A percentile compares a stretch with the other conserved stretches of the same genome.
These are phyloP conservation scores for Odontocerum albicorne DNA, from an alignment of 2,888 invertebrate species.

Conservation along the genomic window DNA sequence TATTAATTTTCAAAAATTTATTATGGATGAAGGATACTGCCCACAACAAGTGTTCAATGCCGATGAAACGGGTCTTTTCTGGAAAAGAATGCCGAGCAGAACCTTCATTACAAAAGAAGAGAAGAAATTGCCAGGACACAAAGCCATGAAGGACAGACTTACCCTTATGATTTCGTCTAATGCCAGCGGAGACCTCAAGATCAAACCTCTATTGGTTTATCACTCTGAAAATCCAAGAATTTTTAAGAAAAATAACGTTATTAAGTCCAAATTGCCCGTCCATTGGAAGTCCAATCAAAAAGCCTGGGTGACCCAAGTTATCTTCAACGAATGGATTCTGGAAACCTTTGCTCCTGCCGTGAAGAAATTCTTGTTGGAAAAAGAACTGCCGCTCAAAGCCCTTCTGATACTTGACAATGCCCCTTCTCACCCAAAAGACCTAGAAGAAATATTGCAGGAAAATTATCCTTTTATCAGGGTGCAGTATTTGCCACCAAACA, in stretches of 20 bases:
- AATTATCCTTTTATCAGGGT: constrained; percentile 29
- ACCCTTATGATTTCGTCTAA: constrained; percentile 38
- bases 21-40: constrained; percentile 29
- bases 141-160: constrained; percentile 39
- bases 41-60: constrained; percentile 29
- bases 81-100: constrained; percentile 20
- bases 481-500: constrained; percentile 1
- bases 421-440: constrained; percentile 19
- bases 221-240: constrained; percentile 37
- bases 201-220: constrained; percentile 39
- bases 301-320: constrained; percentile 29
- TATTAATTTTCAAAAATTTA: constrained; percentile 21
- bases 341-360: constrained; percentile 26
- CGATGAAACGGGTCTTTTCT: constrained; percentile 20
- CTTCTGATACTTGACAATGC: constrained; percentile 18
- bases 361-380: constrained; percentile 28
- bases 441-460: constrained; percentile 29
- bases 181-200: constrained; percentile 39
- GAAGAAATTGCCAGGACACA: constrained; percentile 39
- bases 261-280: constrained; percentile 20
- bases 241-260: constrained; percentile 22
- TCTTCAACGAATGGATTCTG: constrained; percentile 32
- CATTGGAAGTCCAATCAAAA: constrained; percentile 27
- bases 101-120: constrained; percentile 37
- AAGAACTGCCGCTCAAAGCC: constrained; percentile 21